A percentile compares a stretch with the other conserved stretches of the same genome.
Conservation (phyloP, 1,140 invertebrate species). For the Stegodyphus dumicola region DNA sequence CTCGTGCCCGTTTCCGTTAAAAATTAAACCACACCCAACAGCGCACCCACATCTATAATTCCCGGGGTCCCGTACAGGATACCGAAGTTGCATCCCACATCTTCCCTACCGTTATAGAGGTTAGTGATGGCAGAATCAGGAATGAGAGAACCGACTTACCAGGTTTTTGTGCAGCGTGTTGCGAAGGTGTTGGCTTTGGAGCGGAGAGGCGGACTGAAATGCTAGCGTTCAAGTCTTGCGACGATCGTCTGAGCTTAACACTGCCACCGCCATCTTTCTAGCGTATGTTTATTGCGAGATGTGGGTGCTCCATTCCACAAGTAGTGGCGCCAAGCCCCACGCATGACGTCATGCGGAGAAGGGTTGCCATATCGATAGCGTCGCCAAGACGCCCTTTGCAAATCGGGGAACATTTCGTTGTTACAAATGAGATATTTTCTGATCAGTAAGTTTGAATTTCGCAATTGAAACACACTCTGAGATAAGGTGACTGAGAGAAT, state of each 20-base stretch:
- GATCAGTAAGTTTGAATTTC: too few relatives aligned
- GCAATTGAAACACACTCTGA: too few relatives aligned
- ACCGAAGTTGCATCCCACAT: too few relatives aligned
- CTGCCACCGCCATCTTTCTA: slow-evolving; percentile 10
- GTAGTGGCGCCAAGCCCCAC: slow-evolving; percentile 5
- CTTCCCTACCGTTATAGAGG: neutral
- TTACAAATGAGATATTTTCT: neutral
- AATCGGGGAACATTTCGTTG: neutral
- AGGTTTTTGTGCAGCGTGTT: neutral
- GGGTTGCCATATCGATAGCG: neutral
- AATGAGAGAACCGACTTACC: neutral
- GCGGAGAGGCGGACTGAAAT: slow-evolving; percentile 2
- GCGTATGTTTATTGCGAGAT: slow-evolving; percentile 8
- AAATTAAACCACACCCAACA: slow-evolving; percentile 8
- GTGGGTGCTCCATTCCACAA: slow-evolving; percentile 15
- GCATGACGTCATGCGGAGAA: slow-evolving; percentile 12
- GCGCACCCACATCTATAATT: neutral
- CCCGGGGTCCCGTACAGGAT: neutral
- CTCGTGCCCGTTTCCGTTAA: slow-evolving; percentile 8
- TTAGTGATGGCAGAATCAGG: neutral
- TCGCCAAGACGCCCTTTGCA: slow-evolving; percentile 1
- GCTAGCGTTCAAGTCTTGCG: neutral
- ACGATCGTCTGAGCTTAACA: neutral
- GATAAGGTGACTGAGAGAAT: too few relatives aligned
- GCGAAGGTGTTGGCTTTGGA: neutral